These are phyloP conservation scores for Smittia sp. DNA, from an alignment of 2,888 invertebrate genomes.

Conservation along the genomic window DNA sequence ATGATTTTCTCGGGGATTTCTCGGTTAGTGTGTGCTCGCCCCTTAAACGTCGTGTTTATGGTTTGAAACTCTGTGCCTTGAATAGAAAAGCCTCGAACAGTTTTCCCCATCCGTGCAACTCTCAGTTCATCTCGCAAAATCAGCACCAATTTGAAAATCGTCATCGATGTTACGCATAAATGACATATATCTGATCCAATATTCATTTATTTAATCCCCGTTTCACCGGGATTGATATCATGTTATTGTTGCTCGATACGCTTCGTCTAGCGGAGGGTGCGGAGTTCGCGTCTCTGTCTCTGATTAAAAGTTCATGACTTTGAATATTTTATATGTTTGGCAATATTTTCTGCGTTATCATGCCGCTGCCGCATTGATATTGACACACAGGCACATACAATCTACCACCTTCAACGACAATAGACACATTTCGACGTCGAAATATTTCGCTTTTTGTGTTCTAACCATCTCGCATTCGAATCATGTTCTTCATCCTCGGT, in stretches of 20 bases:
- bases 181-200: conserved; percentile 38
- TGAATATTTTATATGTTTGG: conserved; percentile 32
- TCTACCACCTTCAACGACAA: not conserved
- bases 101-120: not conserved
- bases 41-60: conserved; percentile 4
- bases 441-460: not conserved
- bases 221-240: conserved; percentile 3
- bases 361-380: conserved; percentile 24
- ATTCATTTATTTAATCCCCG: conserved; percentile 33
- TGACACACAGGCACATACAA: conserved; percentile 1
- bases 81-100: conserved; percentile 23
- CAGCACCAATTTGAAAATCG: conserved; percentile 10
- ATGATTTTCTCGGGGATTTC: conserved; percentile 25
- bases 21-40: not conserved
- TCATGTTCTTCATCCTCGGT: conserved; percentile 14
- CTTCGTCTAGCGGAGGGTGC: not conserved
- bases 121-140: not conserved
- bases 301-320: conserved; percentile 40
- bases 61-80: conserved; percentile 30
- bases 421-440: conserved; percentile 13
- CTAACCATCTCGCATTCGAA: conserved; percentile 4
- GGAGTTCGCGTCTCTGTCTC: conserved; percentile 7
- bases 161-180: conserved; percentile 30
- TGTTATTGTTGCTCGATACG: not conserved
- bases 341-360: conserved; percentile 29